These are phyloP conservation scores for Callaeas wilsoni DNA, from an alignment of 2,113 vertebrate genomes.

Conservation along the genomic window DNA sequence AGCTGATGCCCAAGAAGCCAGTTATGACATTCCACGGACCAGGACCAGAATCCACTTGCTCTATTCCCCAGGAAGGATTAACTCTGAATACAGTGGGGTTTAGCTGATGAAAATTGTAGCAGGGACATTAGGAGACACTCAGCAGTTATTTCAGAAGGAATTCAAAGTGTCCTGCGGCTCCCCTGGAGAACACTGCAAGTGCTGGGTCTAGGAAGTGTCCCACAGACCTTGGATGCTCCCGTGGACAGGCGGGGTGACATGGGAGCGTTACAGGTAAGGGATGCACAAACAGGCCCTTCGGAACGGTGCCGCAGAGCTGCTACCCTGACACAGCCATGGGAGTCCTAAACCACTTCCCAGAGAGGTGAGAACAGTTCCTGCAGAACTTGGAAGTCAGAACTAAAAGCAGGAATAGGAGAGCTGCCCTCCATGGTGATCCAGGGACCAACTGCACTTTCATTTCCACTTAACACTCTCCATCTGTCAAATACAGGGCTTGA, in stretches of 20 bases:
- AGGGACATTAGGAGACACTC: background rate
- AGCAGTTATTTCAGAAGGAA: background rate
- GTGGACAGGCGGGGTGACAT: background rate
- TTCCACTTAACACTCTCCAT: background rate
- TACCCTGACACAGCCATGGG: background rate
- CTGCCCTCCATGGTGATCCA: background rate
- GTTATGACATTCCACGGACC: background rate
- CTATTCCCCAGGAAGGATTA: background rate
- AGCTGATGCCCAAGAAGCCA: background rate
- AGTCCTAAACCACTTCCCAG: background rate
- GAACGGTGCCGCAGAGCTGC: rapidly evolving
- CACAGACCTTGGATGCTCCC: background rate
- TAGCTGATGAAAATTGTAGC: background rate
- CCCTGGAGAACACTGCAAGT: background rate
- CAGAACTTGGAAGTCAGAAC: background rate
- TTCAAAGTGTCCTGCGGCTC: background rate
- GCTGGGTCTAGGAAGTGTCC: background rate
- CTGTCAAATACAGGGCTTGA: background rate
- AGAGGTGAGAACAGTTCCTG: background rate
- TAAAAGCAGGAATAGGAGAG: background rate
- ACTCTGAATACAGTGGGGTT: background rate
- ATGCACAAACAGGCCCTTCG: background rate
- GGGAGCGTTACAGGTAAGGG: background rate
- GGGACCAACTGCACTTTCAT: background rate
- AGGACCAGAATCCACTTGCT: background rate